Evolutionary conservation across 1,140 invertebrate genomes (phyloP), one percentile per base, ranked within the genome.

Genomic region (Hyles vespertilio): DNA sequence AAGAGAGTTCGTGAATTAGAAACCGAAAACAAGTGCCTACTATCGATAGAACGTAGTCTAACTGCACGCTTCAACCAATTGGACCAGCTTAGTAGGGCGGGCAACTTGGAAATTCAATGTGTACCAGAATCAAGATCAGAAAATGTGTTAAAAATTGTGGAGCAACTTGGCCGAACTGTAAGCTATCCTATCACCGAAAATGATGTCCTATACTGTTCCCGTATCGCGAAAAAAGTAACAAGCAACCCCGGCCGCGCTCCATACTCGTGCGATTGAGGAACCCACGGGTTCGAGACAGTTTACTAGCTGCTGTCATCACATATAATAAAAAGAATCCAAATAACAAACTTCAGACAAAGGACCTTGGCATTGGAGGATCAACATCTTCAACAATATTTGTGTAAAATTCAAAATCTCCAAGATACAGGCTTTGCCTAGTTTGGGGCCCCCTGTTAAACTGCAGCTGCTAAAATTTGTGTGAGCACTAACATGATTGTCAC

Each of bases 111-210:
- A 32, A 50, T 50, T 32, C 48, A 50, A 50, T 50, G 48, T 22
- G 48, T 50, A 22, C 48, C 48, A 22, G 48, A 50, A 50, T 50
- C 48, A 50, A 50, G 32, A 22, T 50, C 48, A 0, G 48, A 50
- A 50, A 50, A 50, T 8, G 8, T 50, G 8, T 8, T 50, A 22
- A 50, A 50, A 32, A 50, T 50, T 8, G 12, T 50, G 12, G 48
- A 50, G 12, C 48, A 50, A 50, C 48, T 50, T 12, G 11, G 48
- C n/a, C 3, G 22, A 8, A 22, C 32, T 3, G 48, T 50, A 50
- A 50, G 32, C 12, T 50, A 12, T 32, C 3, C n/a, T 3, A 32
- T 50, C 12, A 5, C 9, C 12, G 48, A 50, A 32, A 50, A 50
- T 8, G 48, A 50, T 32, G 32, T 50, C 7, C 36, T 4, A 7